These are phyloP conservation scores for Mythimna vitellina DNA, from an alignment of 2,888 invertebrate species.

Conservation along the genomic window DNA sequence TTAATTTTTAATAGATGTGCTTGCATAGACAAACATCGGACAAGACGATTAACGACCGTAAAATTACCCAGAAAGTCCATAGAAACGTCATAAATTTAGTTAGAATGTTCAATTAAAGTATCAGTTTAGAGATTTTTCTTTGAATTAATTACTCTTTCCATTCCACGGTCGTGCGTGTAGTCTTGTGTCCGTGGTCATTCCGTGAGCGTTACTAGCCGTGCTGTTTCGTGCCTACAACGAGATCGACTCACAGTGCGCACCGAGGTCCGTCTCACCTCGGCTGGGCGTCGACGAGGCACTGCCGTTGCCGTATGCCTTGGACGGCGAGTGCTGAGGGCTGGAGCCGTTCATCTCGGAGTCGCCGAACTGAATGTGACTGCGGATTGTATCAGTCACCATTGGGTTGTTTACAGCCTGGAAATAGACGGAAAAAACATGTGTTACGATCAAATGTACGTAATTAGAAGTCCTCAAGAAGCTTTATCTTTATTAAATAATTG, in stretches of 20 bases:
- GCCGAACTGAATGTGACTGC: constrained; percentile 91
- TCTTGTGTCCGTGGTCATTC: constrained; percentile 49
- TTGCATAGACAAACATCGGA: constrained; percentile 42
- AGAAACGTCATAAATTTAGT: constrained; percentile 29
- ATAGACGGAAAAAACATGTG: constrained; percentile 4
- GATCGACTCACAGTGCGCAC: constrained; percentile 87
- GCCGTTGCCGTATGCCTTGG: constrained; percentile 79
- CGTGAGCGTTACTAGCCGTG: constrained; percentile 74
- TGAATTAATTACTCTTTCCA: constrained; percentile 35
- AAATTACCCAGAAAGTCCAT: constrained; percentile 41
- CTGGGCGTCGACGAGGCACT: constrained; percentile 85
- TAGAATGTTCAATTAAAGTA: constrained; percentile 15
- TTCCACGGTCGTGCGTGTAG: constrained; percentile 36
- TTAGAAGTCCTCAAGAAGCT: background rate
- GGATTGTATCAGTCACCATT: constrained; percentile 91
- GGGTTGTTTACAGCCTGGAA: constrained; percentile 85
- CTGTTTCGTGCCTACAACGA: constrained; percentile 83
- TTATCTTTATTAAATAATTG: no score
- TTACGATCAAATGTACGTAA: background rate
- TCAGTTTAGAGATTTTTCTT: constrained; percentile 18
- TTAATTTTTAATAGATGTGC: constrained; percentile 56
- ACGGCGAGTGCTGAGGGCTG: constrained; percentile 80
- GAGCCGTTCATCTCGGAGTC: constrained; percentile 82
- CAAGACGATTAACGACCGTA: constrained; percentile 58
- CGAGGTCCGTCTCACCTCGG: constrained; percentile 88